A percentile compares a stretch with the other conserved stretches of the same genome.
These are phyloP conservation scores for Trachelipus rathkii DNA, from an alignment of 1,140 invertebrate genomes.

Conservation along the genomic window DNA sequence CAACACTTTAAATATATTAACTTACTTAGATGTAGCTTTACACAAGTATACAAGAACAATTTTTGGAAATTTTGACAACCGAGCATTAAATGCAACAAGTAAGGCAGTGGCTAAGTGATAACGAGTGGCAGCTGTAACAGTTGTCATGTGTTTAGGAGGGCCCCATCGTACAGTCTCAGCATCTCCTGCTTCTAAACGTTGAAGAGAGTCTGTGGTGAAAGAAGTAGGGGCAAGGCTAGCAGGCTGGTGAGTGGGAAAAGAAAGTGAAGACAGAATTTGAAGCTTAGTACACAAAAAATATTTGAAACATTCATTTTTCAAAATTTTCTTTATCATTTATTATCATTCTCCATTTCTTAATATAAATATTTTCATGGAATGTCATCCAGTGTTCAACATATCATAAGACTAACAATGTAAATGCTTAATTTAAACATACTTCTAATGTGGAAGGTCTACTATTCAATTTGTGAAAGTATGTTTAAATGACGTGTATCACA, in stretches of 20 bases:
- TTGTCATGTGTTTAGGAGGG: slow-evolving; percentile 76
- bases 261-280: not conserved
- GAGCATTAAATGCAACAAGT: slow-evolving; percentile 78
- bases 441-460: no score
- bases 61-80: slow-evolving; percentile 70
- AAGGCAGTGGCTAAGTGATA: slow-evolving; percentile 78
- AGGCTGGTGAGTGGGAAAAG: slow-evolving; percentile 54
- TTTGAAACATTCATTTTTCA: no score
- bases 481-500: no score
- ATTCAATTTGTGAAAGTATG: no score
- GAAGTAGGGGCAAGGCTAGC: slow-evolving; percentile 66
- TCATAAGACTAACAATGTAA: no score
- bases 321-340: no score
- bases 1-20: no score
- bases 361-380: no score
- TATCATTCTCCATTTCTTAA: no score
- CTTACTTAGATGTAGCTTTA: slow-evolving; percentile 74
- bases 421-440: no score
- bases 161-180: slow-evolving; percentile 79
- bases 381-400: no score
- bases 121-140: slow-evolving; percentile 77
- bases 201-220: slow-evolving; percentile 70
- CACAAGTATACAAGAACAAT: slow-evolving; percentile 75
- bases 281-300: not conserved
- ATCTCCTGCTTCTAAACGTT: slow-evolving; percentile 79